Evolutionary conservation across 2,888 invertebrate genomes (phyloP).

Genomic region (Drosophila meridionalis): DNA sequence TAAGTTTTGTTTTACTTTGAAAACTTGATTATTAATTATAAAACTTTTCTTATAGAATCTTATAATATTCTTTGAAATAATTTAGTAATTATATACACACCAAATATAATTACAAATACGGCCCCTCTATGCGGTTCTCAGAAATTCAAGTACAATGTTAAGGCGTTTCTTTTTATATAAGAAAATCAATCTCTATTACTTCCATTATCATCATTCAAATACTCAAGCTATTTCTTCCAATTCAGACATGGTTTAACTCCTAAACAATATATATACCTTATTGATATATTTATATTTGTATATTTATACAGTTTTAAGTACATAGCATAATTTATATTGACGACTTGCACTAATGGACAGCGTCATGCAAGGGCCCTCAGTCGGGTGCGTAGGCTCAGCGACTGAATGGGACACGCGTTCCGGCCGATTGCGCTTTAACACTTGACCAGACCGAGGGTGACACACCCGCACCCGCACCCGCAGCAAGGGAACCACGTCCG

Average conservation of each 20-base stretch:
- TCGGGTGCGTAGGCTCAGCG: slow-evolving; percentile 45
- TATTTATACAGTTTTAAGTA: slow-evolving; percentile 3
- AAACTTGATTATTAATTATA: no score
- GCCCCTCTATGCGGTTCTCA: not conserved
- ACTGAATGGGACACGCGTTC: slow-evolving; percentile 57
- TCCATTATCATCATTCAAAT: not conserved
- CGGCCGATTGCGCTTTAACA: slow-evolving; percentile 78
- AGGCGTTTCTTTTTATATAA: not conserved
- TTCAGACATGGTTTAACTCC: not conserved
- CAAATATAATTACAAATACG: no score
- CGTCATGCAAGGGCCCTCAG: slow-evolving; percentile 56
- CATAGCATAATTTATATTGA: slow-evolving; percentile 34
- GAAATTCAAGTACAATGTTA: not conserved
- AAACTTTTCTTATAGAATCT: no score
- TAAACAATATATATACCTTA: not conserved
- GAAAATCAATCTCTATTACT: not conserved
- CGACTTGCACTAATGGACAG: slow-evolving; percentile 73
- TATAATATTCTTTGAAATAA: no score
- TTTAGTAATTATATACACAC: no score
- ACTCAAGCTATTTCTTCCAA: not conserved
- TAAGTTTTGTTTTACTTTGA: no score
- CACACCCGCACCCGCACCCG: slow-evolving; percentile 61
- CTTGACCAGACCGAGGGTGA: slow-evolving; percentile 63
- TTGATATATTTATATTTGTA: slow-evolving; percentile 22
- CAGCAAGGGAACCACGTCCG: slow-evolving; percentile 12